phyloP scores from a whole-genome alignment of 2,888 invertebrate species.

The Andrena chrysosceles region DNA sequence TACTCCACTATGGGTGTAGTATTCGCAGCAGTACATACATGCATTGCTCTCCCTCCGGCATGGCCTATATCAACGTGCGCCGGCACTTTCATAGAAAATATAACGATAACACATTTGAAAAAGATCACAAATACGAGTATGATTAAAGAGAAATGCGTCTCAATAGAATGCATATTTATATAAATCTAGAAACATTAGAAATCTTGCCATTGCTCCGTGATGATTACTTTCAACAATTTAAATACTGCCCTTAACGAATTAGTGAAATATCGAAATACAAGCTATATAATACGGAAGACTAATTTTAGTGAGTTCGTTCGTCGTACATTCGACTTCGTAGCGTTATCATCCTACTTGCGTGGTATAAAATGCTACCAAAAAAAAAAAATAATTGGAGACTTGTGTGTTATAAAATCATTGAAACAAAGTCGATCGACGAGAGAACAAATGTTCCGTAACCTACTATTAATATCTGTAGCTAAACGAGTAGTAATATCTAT shows the following conservation, averaged over 20 bases:
- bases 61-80: not conserved
- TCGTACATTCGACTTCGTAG: conserved; percentile 50
- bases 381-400: not conserved
- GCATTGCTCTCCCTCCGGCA: conserved; percentile 26
- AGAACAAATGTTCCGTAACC: conserved; percentile 39
- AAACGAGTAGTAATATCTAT: conserved; percentile 64
- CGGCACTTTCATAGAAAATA: conserved; percentile 12
- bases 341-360: conserved; percentile 45
- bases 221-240: conserved; percentile 48
- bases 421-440: conserved; percentile 24
- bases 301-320: conserved; percentile 71
- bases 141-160: conserved; percentile 48
- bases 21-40: conserved; percentile 33
- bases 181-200: conserved; percentile 59
- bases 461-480: conserved; percentile 54
- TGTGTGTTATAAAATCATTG: conserved; percentile 12
- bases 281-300: conserved; percentile 76
- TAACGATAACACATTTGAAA: conserved; percentile 27
- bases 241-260: conserved; percentile 58
- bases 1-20: conserved; percentile 58
- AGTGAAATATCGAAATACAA: conserved; percentile 59
- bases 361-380: conserved; percentile 36
- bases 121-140: conserved; percentile 22
- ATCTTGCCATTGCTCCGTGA: conserved; percentile 43
- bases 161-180: conserved; percentile 43